A percentile compares a stretch with the other conserved stretches of the same genome.
Evolutionary conservation across 2,888 invertebrate genomes (phyloP).

Genomic region (Standfussiana lucernea): DNA sequence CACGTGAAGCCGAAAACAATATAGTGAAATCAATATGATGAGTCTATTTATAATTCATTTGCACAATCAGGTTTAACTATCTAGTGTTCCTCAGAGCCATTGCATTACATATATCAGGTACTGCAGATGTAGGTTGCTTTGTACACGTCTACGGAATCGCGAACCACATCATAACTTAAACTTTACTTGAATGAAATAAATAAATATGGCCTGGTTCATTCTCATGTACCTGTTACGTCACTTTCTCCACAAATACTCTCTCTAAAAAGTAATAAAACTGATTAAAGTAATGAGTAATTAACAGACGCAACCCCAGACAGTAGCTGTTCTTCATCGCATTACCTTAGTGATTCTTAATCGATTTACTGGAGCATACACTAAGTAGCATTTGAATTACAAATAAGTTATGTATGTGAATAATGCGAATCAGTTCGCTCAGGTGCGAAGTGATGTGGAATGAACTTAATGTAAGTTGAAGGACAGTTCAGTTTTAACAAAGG

Average conservation of each 20-base stretch:
- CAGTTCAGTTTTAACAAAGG: slow-evolving; percentile 66
- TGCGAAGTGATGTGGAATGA: slow-evolving; percentile 63
- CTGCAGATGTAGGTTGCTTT: neutral
- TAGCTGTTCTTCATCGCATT: slow-evolving; percentile 49
- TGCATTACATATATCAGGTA: slow-evolving; percentile 13
- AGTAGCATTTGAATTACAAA: slow-evolving; percentile 69
- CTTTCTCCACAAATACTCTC: slow-evolving; percentile 45
- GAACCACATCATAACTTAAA: neutral
- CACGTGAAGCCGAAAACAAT: neutral
- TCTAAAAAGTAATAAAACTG: slow-evolving; percentile 32
- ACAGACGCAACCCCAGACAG: slow-evolving; percentile 49
- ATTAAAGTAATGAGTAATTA: slow-evolving; percentile 33
- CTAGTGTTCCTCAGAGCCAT: neutral
- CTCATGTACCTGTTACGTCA: slow-evolving; percentile 15
- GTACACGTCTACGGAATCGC: slow-evolving; percentile 4
- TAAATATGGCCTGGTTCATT: neutral
- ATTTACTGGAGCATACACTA: slow-evolving; percentile 67
- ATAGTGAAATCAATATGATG: neutral
- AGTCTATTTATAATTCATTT: slow-evolving; percentile 10
- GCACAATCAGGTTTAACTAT: slow-evolving; percentile 8
- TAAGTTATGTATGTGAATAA: slow-evolving; percentile 54
- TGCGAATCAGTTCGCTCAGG: slow-evolving; percentile 61
- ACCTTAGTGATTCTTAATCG: slow-evolving; percentile 58
- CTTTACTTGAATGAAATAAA: neutral
- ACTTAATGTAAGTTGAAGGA: slow-evolving; percentile 72